Evolutionary conservation across 1,140 invertebrate species (phyloP).

Genomic region (Akabosia matsudoensis): DNA sequence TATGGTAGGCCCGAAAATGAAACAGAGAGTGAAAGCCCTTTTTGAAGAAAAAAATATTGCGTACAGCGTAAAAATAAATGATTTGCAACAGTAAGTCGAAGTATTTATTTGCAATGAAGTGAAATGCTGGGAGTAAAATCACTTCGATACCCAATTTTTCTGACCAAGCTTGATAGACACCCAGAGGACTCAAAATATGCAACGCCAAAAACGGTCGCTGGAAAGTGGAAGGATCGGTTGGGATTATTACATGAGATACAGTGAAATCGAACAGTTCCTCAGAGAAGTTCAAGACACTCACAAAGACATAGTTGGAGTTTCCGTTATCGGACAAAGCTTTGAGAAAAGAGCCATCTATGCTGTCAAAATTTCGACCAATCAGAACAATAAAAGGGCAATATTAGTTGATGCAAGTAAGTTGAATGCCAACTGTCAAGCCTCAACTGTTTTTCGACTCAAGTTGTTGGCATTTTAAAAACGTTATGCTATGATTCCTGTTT

Average conservation of each 20-base stretch:
- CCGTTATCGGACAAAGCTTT: slow-evolving; percentile 51
- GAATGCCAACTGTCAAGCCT: neutral
- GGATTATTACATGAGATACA: neutral
- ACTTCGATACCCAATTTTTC: no score
- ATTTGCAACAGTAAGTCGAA: no score
- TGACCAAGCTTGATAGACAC: slow-evolving; percentile 20
- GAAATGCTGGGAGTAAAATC: no score
- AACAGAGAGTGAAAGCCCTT: no score
- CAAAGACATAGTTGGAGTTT: slow-evolving; percentile 49
- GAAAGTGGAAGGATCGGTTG: slow-evolving; percentile 4
- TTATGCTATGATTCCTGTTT: no score
- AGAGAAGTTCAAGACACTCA: slow-evolving; percentile 51
- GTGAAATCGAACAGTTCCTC: slow-evolving; percentile 56
- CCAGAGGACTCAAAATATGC: neutral
- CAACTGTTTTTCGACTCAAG: neutral
- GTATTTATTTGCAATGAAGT: no score
- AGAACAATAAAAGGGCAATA: neutral
- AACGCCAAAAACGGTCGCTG: slow-evolving; percentile 9
- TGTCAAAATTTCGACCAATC: slow-evolving; percentile 50
- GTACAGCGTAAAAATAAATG: no score
- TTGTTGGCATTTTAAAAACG: neutral
- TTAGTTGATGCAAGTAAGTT: slow-evolving; percentile 1
- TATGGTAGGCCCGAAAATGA: no score
- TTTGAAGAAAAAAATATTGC: no score
- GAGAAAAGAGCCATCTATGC: slow-evolving; percentile 53